Evolutionary conservation across 2,888 invertebrate genomes (phyloP).

Genomic region (Caenorhabditis wallacei): DNA sequence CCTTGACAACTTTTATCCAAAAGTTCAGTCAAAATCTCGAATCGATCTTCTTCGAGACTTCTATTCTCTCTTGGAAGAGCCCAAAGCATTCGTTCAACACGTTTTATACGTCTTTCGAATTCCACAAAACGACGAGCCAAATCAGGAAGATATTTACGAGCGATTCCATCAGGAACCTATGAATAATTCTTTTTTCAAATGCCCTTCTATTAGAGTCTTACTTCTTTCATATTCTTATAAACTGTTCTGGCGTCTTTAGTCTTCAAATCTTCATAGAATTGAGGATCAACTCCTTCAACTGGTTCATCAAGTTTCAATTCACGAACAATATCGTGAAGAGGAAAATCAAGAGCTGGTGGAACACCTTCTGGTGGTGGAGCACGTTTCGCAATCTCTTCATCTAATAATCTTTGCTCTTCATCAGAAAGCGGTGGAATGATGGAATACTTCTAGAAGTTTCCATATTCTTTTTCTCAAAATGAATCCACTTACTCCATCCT

Average conservation of each 20-base stretch:
- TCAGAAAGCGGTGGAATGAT: constrained; percentile 64
- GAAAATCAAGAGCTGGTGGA: constrained; percentile 61
- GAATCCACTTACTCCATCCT: constrained; percentile 10
- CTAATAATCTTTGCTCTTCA: constrained; percentile 57
- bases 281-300: constrained; percentile 62
- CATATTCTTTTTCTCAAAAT: not conserved
- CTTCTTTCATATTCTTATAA: constrained; percentile 72
- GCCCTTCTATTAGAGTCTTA: constrained; percentile 4
- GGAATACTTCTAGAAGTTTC: constrained; percentile 30
- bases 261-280: constrained; percentile 70
- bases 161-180: constrained; percentile 70
- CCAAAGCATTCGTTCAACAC: constrained; percentile 70
- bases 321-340: constrained; percentile 67
- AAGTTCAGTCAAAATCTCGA: constrained; percentile 79
- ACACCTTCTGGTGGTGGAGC: constrained; percentile 37
- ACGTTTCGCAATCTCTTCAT: constrained; percentile 60
- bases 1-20: constrained; percentile 80
- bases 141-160: constrained; percentile 71
- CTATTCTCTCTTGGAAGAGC: constrained; percentile 69
- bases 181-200: not conserved
- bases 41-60: constrained; percentile 74
- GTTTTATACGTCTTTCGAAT: constrained; percentile 74
- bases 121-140: constrained; percentile 75
- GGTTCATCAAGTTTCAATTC: constrained; percentile 60
- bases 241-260: constrained; percentile 63